Evolutionary conservation across 2,888 invertebrate genomes (phyloP).

Genomic region (Tanytarsus gracilentus): DNA sequence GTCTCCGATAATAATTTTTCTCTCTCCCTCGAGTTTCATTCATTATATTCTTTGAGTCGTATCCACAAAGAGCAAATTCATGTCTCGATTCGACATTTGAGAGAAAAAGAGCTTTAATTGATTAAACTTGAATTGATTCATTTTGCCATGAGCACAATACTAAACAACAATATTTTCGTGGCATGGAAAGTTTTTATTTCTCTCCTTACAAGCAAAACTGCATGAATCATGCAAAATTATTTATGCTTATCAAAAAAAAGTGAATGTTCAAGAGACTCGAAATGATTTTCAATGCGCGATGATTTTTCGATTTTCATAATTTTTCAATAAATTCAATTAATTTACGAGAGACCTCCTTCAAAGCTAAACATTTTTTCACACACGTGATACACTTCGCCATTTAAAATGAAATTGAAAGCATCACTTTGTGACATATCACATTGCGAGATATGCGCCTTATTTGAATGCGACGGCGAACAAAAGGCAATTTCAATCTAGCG

Average conservation of each 20-base stretch:
- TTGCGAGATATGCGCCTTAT: slow-evolving; percentile 9
- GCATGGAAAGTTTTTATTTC: background rate
- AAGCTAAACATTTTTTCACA: no score
- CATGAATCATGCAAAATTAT: slow-evolving; percentile 18
- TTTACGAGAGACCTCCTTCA: no score
- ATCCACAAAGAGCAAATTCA: no score
- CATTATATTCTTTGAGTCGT: no score
- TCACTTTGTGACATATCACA: slow-evolving; percentile 12
- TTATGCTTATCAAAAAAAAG: slow-evolving; percentile 18
- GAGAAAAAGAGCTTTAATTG: no score
- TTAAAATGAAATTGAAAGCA: background rate
- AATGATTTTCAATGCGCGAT: background rate
- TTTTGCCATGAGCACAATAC: background rate
- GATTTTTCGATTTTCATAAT: no score
- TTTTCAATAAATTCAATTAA: no score
- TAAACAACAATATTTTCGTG: background rate
- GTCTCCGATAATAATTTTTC: slow-evolving; percentile 9
- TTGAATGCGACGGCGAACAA: slow-evolving; percentile 11
- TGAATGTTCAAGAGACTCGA: background rate
- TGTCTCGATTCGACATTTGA: background rate
- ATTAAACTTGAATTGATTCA: no score
- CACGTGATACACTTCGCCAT: no score
- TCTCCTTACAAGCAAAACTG: background rate
- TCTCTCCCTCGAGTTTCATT: no score
- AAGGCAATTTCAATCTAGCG: slow-evolving; percentile 12